Conservation (phyloP, 2,113 vertebrate genomes). For the Amphiprion ocellaris region DNA sequence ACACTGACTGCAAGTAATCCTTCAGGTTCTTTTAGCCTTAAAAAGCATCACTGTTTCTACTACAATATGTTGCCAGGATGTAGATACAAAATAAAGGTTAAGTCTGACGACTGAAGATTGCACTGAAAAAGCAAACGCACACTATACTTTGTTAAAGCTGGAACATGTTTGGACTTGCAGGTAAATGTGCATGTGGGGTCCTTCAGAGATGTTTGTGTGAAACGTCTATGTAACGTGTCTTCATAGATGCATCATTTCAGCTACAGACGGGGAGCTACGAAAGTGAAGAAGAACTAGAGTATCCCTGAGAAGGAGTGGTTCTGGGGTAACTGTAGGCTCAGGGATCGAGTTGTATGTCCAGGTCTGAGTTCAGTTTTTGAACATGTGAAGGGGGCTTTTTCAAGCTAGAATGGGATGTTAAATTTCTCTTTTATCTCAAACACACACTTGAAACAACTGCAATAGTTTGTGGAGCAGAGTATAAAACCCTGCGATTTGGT, state of each 20-base stretch:
- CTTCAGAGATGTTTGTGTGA: background rate
- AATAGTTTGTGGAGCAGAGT: constrained; percentile 32
- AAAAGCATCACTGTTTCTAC: constrained; percentile 8
- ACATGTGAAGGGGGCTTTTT: constrained; percentile 2
- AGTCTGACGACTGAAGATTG: background rate
- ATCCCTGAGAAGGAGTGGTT: background rate
- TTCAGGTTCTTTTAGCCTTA: background rate
- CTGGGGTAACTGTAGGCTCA: constrained; percentile 24
- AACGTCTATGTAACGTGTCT: background rate
- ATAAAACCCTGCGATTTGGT: constrained; percentile 38
- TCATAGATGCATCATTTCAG: background rate
- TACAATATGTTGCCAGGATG: background rate
- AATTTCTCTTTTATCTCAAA: constrained; percentile 46
- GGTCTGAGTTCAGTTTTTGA: constrained; percentile 2
- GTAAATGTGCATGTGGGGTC: background rate
- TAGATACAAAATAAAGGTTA: constrained; percentile 3
- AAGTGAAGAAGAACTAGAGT: background rate
- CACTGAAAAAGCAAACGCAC: background rate
- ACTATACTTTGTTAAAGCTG: background rate
- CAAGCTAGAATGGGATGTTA: constrained; percentile 2
- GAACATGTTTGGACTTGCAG: background rate
- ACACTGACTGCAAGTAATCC: background rate
- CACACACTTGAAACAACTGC: constrained; percentile 48
- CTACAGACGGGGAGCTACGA: background rate
- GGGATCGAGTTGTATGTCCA: background rate